Base-by-base conservation (phyloP, 35 echinoderm and acorn worm species). In the Heliocidaris tuberculata region DNA sequence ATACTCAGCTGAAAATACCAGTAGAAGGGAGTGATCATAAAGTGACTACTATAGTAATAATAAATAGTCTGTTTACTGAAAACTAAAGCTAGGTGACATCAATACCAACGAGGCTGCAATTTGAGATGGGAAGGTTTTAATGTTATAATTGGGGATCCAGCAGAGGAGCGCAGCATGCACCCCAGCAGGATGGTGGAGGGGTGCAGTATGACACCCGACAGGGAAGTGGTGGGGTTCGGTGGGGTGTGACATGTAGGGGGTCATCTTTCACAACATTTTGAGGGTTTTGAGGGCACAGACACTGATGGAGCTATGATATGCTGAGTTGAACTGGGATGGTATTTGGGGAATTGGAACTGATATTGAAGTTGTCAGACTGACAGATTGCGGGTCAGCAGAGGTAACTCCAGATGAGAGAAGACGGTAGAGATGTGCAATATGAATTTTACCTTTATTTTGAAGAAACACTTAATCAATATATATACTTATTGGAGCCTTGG, bases 81-180 rank as follows among this genome's bases (percentile, higher is more conserved):
- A 71, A 78, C n/a, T 78, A 78, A 78, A 24, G 4, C 21, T 27
- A 19, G 52, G 15, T 78, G 65, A 78, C 65, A 78, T 78, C 65
- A n/a, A 78, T 78, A 78, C 65, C 65, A 78, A 19, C 3, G 8
- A n/a, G 65, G 65, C 19, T 27, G 65, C 21, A 4, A 78, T 78
- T 78, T 78, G 65, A 78, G 65, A 78, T n/a, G 65, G 65, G 65
- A 78, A 78, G 65, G 87, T 32, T 89, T 32, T 89, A 89, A 89
- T 89, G 47, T 89, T 89, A 89, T 89, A 89, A 89, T 89, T 89
- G 87, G 87, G 87, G 15, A 16, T 89, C 87, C 87, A 89, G 47
- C 87, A 32, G 65, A 89, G 31, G 87, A 31, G 87, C 32, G 31
- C 31, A 21, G 31, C 35, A 47, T 89, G 31, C 19, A 6, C 47